phyloP scores from a whole-genome alignment of 2,888 invertebrate species.

The Tenthredo mesomela region DNA sequence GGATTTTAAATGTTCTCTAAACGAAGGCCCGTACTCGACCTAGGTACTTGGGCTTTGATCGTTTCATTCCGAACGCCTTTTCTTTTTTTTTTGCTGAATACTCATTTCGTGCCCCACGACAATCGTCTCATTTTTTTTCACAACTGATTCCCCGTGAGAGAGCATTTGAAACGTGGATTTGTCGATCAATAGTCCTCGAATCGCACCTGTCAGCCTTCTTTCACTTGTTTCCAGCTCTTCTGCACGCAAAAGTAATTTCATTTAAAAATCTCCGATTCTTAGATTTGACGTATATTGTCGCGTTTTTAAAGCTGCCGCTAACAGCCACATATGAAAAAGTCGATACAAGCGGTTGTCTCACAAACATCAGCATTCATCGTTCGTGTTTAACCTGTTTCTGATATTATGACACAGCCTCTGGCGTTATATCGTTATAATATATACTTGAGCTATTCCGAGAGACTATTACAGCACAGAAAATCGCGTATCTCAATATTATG shows the following conservation, averaged over 20 bases:
- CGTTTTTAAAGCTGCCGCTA: neutral
- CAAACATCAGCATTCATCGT: neutral
- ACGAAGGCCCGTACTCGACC: constrained; percentile 11
- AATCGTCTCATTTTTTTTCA: constrained; percentile 34
- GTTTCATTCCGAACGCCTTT: constrained; percentile 23
- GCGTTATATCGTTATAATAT: neutral
- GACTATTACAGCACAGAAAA: neutral
- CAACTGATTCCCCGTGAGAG: constrained; percentile 18
- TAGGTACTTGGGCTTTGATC: constrained; percentile 18
- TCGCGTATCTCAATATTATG: neutral
- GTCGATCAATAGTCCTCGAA: constrained; percentile 27
- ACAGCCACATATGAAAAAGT: neutral
- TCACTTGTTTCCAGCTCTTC: neutral
- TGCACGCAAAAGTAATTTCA: neutral
- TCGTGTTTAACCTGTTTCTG: neutral
- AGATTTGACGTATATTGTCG: neutral
- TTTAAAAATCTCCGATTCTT: neutral
- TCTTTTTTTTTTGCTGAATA: neutral
- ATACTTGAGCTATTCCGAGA: neutral
- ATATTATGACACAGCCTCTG: neutral
- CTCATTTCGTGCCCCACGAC: constrained; percentile 27
- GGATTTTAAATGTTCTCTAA: constrained; percentile 31
- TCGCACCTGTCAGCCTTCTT: neutral
- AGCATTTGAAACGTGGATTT: constrained; percentile 24
- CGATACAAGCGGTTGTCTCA: neutral